Percentiles rank a stretch among this genome's conserved stretches.
phyloP scores from a whole-genome alignment of 2,113 vertebrate species.

The Rhodinocichla rosea region DNA sequence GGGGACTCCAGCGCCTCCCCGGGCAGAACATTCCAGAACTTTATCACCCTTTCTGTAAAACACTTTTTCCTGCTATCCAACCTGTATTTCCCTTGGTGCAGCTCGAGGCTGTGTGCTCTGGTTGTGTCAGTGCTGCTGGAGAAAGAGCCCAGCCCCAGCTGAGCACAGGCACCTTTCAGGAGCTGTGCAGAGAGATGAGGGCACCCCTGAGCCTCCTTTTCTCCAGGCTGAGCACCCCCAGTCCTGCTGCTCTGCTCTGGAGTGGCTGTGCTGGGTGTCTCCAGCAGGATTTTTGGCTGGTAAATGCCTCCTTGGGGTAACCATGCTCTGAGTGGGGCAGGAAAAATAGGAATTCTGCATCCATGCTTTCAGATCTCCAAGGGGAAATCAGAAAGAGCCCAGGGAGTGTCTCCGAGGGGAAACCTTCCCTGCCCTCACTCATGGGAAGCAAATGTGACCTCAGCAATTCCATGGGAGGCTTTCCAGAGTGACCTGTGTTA shows the following conservation, averaged over 20 bases:
- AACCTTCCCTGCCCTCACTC: not conserved
- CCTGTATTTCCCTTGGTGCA: not conserved
- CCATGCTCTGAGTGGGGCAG: not conserved
- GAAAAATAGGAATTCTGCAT: not conserved
- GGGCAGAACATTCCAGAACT: not conserved
- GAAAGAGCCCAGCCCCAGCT: not conserved
- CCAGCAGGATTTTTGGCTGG: not conserved
- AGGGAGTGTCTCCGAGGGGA: not conserved
- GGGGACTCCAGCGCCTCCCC: not conserved
- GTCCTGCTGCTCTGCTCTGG: rapidly evolving
- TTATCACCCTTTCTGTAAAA: not conserved
- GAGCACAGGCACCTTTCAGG: not conserved
- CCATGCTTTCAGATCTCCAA: not conserved
- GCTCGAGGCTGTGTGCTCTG: not conserved
- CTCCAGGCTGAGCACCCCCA: not conserved
- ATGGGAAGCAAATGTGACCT: not conserved
- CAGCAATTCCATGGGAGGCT: not conserved
- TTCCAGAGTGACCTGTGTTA: not conserved
- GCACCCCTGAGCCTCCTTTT: not conserved
- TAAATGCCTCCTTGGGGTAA: not conserved
- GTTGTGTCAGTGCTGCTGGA: not conserved
- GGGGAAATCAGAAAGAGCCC: not conserved
- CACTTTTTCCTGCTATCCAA: not conserved
- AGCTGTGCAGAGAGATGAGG: not conserved
- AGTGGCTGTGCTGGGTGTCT: rapidly evolving